These are phyloP conservation scores for Pseudomyrmex cubaensis DNA, from an alignment of 1,140 invertebrate genomes.

Conservation along the genomic window DNA sequence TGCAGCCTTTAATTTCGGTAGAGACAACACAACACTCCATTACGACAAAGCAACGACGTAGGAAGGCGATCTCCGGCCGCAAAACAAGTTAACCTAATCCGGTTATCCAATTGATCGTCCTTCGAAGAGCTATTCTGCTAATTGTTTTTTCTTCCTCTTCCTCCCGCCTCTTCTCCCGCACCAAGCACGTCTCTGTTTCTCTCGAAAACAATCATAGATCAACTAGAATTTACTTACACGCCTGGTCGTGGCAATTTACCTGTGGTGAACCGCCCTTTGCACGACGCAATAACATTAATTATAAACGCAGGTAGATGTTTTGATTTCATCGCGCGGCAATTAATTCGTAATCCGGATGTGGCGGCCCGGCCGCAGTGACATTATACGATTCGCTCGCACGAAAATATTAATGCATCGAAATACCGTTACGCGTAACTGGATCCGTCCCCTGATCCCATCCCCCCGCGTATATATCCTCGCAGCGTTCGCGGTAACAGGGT, in stretches of 20 bases:
- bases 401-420: conserved; percentile 75
- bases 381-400: conserved; percentile 73
- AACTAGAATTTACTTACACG: conserved; percentile 69
- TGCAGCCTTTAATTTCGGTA: conserved; percentile 66
- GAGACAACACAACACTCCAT: conserved; percentile 57
- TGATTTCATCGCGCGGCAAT: conserved; percentile 74
- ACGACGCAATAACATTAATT: conserved; percentile 74
- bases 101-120: conserved; percentile 80
- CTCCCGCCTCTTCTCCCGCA: not conserved
- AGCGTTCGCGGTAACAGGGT: conserved; percentile 45
- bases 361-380: conserved; percentile 73
- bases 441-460: conserved; percentile 20
- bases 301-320: conserved; percentile 74
- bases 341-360: conserved; percentile 75
- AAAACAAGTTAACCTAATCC: conserved; percentile 80
- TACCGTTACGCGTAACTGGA: conserved; percentile 72
- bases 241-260: conserved; percentile 69
- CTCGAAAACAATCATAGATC: conserved; percentile 66
- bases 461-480: not conserved
- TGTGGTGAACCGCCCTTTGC: conserved; percentile 73
- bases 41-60: conserved; percentile 60
- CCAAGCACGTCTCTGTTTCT: not conserved
- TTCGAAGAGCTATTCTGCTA: conserved; percentile 79
- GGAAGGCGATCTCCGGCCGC: conserved; percentile 72
- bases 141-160: conserved; percentile 75